These are phyloP conservation scores for Enteromius afrohamiltoni DNA, from an alignment of 2,797 vertebrate species.

Conservation along the genomic window DNA sequence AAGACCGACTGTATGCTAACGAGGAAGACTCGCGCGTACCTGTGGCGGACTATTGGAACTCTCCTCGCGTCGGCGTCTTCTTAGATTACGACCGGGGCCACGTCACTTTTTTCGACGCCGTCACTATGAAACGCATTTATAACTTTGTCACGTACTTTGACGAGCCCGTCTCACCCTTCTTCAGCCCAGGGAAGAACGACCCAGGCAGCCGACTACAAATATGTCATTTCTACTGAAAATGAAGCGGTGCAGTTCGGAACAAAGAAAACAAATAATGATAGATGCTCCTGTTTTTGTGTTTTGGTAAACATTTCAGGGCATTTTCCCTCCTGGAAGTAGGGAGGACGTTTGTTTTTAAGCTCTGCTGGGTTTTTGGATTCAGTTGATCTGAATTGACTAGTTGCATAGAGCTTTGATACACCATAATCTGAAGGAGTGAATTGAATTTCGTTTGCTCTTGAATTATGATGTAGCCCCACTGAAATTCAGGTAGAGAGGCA, in stretches of 20 bases:
- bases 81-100: constrained; percentile 81
- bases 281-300: constrained; percentile 20
- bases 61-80: constrained; percentile 79
- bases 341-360: constrained; percentile 12
- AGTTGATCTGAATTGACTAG: constrained; percentile 28
- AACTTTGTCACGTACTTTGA: constrained; percentile 79
- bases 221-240: constrained; percentile 81
- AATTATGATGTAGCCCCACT: constrained; percentile 55
- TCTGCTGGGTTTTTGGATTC: constrained; percentile 20
- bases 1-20: constrained; percentile 82
- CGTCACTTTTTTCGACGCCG: constrained; percentile 80
- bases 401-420: constrained; percentile 26
- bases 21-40: constrained; percentile 78
- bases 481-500: constrained; percentile 53
- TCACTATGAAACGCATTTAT: constrained; percentile 81
- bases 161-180: constrained; percentile 80
- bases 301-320: constrained; percentile 34
- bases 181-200: constrained; percentile 83
- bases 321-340: not conserved
- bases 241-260: not conserved
- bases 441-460: constrained; percentile 42
- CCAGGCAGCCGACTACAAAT: constrained; percentile 80
- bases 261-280: not conserved
- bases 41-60: constrained; percentile 82
- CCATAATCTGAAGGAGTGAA: constrained; percentile 40